Evolutionary conservation across 2,797 vertebrate genomes (phyloP), one percentile per base, ranked within the genome.

Genomic region (Artibeus jamaicensis): DNA sequence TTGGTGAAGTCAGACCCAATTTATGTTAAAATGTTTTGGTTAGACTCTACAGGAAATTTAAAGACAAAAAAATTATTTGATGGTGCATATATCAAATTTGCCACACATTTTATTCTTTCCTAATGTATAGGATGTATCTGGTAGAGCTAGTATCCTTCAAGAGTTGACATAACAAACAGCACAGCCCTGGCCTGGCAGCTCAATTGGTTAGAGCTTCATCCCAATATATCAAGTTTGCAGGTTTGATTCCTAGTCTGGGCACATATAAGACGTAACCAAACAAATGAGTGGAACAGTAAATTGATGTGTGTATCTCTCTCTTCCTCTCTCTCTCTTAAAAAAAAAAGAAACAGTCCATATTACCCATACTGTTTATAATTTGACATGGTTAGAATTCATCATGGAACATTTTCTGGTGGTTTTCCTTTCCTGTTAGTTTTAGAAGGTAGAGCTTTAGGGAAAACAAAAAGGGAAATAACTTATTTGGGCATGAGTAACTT

Each of bases 331-430:
- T 67, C 65, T 67, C n/a, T 8, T 67, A 1, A 65, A 62, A 32
- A 7, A n/a, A n/a, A 93, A 93, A 71, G 74, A 95, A 89, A 87
- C 26, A 87, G 21, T n/a, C 44, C 10, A 3, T 50, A 74, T 87
- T 62, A 85, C 22, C 55, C 6, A 39, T 76, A 81, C 32, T 24
- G 5, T 71, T 87, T 84, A 42, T 93, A 91, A 71, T 29, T 70
- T 70, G n/a, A 91, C 44, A 68, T 93, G 44, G 53, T 92, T 92
- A 91, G 44, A 96, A 86, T 87, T 91, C 77, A 86, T 84, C 32
- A 76, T 73, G 50, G 50, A 85, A 77, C 9, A 65, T 93, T 97
- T 95, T 95, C 53, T 91, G 81, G 68, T 77, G 19, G 5, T 67
- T 89, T 91, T 67, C 11, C 16, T 10, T 1, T 81, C 24, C 73